Base-by-base conservation (phyloP, 2,888 invertebrate genomes). In the Perizoma affinitatum region DNA sequence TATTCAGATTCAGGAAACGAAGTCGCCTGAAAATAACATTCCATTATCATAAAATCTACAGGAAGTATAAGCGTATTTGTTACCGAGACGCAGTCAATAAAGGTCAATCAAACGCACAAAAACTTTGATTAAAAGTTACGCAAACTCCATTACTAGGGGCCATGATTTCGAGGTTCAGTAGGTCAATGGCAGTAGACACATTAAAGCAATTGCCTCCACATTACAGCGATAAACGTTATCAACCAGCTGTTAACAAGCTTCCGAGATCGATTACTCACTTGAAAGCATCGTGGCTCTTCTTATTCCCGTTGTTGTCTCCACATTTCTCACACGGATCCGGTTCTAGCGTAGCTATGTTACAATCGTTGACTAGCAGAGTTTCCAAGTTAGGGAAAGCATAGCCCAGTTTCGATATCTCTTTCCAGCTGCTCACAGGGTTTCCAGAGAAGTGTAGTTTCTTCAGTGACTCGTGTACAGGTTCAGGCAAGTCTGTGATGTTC, bases 391-490 rank as follows among this genome's bases (percentile, higher is more conserved):
- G 98, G 84, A 98, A 98, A 5, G 96, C 95, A 74, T 95, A 94
- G 2, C 98, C 98, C 58, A 98, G 87, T 76, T 97, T 96, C 41
- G 95, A 94, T 54, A 98, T 94, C 82, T 98, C 97, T 65, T 91
- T 90, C 98, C 98, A 98, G 71, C 94, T 94, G 70, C 95, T 94
- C n/a, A 98, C 94, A 0, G 95, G 96, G 87, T 98, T 98, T 41
- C 96, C 96, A 65, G 96, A 97, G 75, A 98, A 96, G 83, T 97
- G 97, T 11, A 98, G 92, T 74, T 95, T 96, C 77, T 95, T 96
- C 51, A 98, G 87, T 40, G 95, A 94, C 10, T 92, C 87, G 77
- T 97, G 97, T 5, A 94, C 92, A 40, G 89, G 84, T 70, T 88
- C 87, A 8, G 80, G 74, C 34, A 75, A 72, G 49, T 91, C 88